These are phyloP conservation scores for Micoletzkya japonica DNA, from an alignment of 2,888 invertebrate species.

Conservation along the genomic window DNA sequence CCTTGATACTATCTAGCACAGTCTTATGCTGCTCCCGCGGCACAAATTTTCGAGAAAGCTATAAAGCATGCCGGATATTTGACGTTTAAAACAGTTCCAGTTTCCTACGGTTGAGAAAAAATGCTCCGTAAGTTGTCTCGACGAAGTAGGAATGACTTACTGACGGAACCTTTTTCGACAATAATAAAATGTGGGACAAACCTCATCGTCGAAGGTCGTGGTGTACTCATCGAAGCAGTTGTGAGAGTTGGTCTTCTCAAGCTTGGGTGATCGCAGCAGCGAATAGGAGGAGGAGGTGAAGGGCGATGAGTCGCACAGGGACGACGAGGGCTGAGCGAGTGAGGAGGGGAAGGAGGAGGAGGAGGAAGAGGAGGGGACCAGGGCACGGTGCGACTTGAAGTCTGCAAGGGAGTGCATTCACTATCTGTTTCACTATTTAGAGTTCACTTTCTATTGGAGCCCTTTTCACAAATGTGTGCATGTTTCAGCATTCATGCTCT, in stretches of 20 bases:
- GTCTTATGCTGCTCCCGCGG: too few relatives aligned
- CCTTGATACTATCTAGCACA: too few relatives aligned
- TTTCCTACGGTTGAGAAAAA: not conserved
- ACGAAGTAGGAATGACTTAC: too few relatives aligned
- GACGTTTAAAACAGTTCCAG: not conserved
- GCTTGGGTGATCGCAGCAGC: conserved; percentile 2
- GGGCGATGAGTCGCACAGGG: not conserved
- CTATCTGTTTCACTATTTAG: not conserved
- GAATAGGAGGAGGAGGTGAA: conserved; percentile 6
- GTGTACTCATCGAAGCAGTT: conserved; percentile 1
- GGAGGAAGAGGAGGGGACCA: not conserved
- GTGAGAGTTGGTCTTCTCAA: conserved; percentile 1
- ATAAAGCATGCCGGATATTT: too few relatives aligned
- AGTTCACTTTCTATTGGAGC: not conserved
- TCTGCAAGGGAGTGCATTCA: not conserved
- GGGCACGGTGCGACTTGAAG: not conserved
- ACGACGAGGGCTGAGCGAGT: not conserved
- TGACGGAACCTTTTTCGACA: too few relatives aligned
- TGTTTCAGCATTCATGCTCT: not conserved
- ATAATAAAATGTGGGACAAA: too few relatives aligned
- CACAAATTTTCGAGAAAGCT: too few relatives aligned
- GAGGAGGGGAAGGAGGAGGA: conserved; percentile 2
- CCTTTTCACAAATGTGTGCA: not conserved
- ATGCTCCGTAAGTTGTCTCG: too few relatives aligned
- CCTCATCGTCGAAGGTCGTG: too few relatives aligned